These are phyloP conservation scores for Oxygymnocypris stewartii DNA, from an alignment of 2,113 vertebrate species.

Conservation along the genomic window DNA sequence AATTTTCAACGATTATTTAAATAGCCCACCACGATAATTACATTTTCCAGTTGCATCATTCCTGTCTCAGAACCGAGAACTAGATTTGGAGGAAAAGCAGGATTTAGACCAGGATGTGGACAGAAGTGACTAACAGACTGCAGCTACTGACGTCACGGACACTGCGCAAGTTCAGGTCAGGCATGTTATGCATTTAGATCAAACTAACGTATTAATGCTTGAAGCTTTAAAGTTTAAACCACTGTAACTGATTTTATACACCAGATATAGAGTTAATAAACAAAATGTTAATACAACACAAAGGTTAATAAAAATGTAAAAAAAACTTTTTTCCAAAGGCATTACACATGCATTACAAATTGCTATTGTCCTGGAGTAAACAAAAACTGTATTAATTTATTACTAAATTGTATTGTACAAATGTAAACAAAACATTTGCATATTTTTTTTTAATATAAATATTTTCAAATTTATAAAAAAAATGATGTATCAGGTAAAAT, in stretches of 20 bases:
- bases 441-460: too few relatives aligned
- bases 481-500: too few relatives aligned
- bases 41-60: neutral
- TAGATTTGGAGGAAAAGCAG: neutral
- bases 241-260: neutral
- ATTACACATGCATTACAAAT: too few relatives aligned
- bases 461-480: too few relatives aligned
- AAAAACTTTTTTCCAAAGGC: too few relatives aligned
- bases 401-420: neutral
- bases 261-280: neutral
- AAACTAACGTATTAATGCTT: neutral
- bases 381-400: too few relatives aligned
- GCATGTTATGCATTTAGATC: neutral
- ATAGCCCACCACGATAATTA: neutral
- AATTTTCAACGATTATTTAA: slow-evolving; percentile 6
- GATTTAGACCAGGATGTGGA: neutral
- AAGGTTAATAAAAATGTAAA: too few relatives aligned
- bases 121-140: too few relatives aligned
- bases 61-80: neutral
- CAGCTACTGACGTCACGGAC: neutral
- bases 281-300: too few relatives aligned
- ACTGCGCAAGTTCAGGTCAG: neutral
- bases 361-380: too few relatives aligned
- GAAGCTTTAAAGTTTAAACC: neutral
- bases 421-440: neutral